Evolutionary conservation across 1,140 invertebrate species (phyloP), one percentile per base, ranked within the genome.

Genomic region (Lerema accius): DNA sequence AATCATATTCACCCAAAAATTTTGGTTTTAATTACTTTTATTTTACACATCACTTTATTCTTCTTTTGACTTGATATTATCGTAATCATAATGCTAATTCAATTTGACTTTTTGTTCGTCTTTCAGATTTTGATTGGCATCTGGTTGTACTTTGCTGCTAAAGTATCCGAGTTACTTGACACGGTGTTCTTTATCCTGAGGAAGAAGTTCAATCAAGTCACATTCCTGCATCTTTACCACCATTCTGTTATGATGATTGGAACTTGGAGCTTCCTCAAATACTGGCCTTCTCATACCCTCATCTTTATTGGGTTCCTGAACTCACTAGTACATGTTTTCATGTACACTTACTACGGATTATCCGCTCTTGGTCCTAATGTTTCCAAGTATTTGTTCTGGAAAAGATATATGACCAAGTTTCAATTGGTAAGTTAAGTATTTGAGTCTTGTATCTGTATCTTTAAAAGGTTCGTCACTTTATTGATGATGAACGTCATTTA

Each of bases 221-320:
- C 96, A 0, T 95, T 97, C 78, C 92, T 99, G 14, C 98, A 99
- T 90, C 93, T 99, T 9, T 98, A 99, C 82, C 98, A 99, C 84
- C 98, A 99, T 87, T 97, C 96, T 17, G 88, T 98, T 32, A 99
- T 98, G 91, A 97, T 98, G 1, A 91, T 98, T 56, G 97, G 96
- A 63, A 98, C 97, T 39, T 99, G 98, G 98, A 95, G 97, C 72
- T 95, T 97, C 26, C 60, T 89, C 4, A 90, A 90, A 56, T 89
- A 90, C 62, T 84, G 72, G 60, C 85, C 87, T 0, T 83, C 87
- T 0, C 79, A 84, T 4, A 87, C 76, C 19, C 95, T 98, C 16
- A 95, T 97, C 84, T 99, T 98, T 88, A 95, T 98, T 17, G 96
- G 97, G 93, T 96, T 97, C 63, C 92, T 99, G 67, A 99, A 99